phyloP scores from a whole-genome alignment of 2,888 invertebrate genomes.

The Lepidocyrtoides sp. region DNA sequence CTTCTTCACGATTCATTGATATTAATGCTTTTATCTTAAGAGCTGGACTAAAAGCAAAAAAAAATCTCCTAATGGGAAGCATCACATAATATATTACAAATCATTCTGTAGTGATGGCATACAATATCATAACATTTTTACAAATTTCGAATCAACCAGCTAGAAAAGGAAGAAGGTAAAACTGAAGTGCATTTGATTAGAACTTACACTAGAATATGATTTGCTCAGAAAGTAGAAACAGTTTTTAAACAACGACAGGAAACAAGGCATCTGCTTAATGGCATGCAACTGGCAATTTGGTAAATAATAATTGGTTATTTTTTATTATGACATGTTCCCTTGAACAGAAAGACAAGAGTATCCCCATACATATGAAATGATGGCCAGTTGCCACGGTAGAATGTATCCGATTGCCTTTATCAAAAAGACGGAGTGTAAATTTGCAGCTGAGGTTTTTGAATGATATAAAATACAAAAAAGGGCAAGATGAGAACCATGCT shows the following conservation, averaged over 20 bases:
- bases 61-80: slow-evolving; percentile 13
- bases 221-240: not conserved
- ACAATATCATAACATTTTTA: no score
- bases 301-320: no score
- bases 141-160: no score
- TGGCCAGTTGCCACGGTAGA: not conserved
- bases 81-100: not conserved
- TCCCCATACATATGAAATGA: not conserved
- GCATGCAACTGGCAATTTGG: no score
- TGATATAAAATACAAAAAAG: not conserved
- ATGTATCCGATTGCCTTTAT: not conserved
- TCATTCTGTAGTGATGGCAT: not conserved
- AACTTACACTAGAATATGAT: no score
- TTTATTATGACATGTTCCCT: no score
- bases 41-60: slow-evolving; percentile 53
- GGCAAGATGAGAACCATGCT: not conserved
- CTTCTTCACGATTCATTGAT: not conserved
- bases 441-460: not conserved
- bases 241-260: not conserved
- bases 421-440: no score
- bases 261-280: not conserved
- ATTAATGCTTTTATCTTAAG: slow-evolving; percentile 47
- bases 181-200: no score
- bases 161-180: no score
- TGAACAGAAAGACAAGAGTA: no score